Evolutionary conservation across 2,113 vertebrate species (phyloP), one percentile per base, ranked within the genome.

Genomic region (Perccottus glenii): DNA sequence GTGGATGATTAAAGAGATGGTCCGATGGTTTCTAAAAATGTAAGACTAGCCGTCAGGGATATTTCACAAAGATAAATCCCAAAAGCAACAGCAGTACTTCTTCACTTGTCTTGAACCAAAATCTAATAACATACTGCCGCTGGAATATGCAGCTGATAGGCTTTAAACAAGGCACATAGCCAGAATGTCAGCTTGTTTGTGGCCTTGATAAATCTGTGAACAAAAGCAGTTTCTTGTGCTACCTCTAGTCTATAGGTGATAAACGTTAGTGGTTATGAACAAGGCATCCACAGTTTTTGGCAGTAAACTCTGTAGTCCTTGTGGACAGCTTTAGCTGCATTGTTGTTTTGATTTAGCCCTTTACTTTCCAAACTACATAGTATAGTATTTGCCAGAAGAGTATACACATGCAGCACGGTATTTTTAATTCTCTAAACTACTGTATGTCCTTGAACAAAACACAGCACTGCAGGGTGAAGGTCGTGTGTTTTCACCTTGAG

Each of bases 41-140:
- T 19, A 52, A 65, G 55, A 42, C 48, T 49, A 56, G 8, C 8
- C 14, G 42, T 35, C 12, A 35, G n/a, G 56, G 19, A 44, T 56
- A 57, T 73, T 67, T 69, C 12, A 35, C 61, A 71, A 9, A 32
- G 0, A 33, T 14, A 40, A 7, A 56, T 11, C 36, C 11, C 14
- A 10, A 40, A 32, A 36, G 53, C 12, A 35, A 43, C 14, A 51
- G 59, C 40, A 33, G 12, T 35, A 44, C 10, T 35, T 42, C 8
- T 69, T 48, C 58, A 36, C 5, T 27, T 47, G 33, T 70, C 53
- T 35, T 52, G 66, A 67, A 61, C 61, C 3, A n/a, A 69, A 65
- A 78, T 78, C 71, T 80, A 78, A 76, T 53, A 50, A 59, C 55
- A 33, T 62, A 56, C 49, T 63, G 56, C n/a, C 55, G 69, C 73